Conservation (phyloP, 2,888 invertebrate genomes). For the Seira ritae region DNA sequence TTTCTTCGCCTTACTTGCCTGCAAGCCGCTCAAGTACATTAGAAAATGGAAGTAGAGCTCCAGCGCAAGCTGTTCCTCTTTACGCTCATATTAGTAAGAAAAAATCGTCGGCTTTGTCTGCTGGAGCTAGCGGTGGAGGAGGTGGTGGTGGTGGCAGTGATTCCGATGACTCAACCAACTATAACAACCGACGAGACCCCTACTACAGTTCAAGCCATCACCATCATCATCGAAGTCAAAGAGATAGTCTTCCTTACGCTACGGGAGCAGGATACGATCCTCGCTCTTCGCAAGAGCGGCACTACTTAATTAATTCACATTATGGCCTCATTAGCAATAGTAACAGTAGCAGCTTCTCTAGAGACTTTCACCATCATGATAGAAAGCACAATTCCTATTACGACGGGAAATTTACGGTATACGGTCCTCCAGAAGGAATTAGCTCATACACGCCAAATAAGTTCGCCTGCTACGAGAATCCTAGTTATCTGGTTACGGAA, state of each 20-base stretch:
- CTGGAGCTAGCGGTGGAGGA: slow-evolving; percentile 72
- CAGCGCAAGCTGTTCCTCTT: slow-evolving; percentile 41
- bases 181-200: slow-evolving; percentile 74
- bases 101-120: slow-evolving; percentile 24
- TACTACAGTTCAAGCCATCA: slow-evolving; percentile 34
- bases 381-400: slow-evolving; percentile 55
- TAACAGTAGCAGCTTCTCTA: slow-evolving; percentile 68
- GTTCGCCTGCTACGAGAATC: slow-evolving; percentile 73
- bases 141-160: slow-evolving; percentile 75
- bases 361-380: slow-evolving; percentile 64
- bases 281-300: slow-evolving; percentile 74
- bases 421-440: slow-evolving; percentile 52
- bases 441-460: slow-evolving; percentile 69
- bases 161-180: slow-evolving; percentile 70
- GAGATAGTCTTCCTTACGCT: slow-evolving; percentile 75
- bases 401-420: slow-evolving; percentile 43
- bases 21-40: slow-evolving; percentile 61
- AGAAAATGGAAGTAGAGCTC: slow-evolving; percentile 58
- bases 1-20: slow-evolving; percentile 59
- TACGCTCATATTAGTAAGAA: slow-evolving; percentile 44
- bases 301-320: slow-evolving; percentile 75
- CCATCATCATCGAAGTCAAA: slow-evolving; percentile 72
- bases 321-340: slow-evolving; percentile 71
- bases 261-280: slow-evolving; percentile 75
- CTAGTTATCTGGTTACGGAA: slow-evolving; percentile 73